Percentiles rank a stretch among this genome's conserved stretches.
These are phyloP conservation scores for Drosophila greeni DNA, from an alignment of 2,888 invertebrate genomes.

Conservation along the genomic window DNA sequence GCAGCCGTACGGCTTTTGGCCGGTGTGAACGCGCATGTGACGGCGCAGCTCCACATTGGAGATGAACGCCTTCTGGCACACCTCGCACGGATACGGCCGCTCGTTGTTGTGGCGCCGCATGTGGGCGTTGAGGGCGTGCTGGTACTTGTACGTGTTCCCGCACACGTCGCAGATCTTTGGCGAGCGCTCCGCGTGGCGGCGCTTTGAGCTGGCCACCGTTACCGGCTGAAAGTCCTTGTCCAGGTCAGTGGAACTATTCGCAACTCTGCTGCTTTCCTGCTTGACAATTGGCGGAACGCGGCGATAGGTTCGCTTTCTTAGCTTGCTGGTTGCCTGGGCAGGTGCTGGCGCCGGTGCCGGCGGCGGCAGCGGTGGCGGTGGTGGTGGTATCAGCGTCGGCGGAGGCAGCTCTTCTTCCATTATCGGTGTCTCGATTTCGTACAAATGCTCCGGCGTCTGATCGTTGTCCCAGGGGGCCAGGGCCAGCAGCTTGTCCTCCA, in stretches of 20 bases:
- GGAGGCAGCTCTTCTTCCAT: slow-evolving; percentile 15
- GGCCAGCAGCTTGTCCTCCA: not conserved
- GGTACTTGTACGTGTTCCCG: slow-evolving; percentile 78
- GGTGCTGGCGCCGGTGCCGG: not conserved
- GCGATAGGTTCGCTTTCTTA: slow-evolving; percentile 21
- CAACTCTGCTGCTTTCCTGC: not conserved
- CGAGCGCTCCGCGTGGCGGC: slow-evolving; percentile 41
- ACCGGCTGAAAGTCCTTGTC: not conserved
- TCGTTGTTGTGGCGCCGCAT: slow-evolving; percentile 78
- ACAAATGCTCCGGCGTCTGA: slow-evolving; percentile 26
- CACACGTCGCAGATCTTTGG: slow-evolving; percentile 78
- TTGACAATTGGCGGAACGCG: slow-evolving; percentile 19
- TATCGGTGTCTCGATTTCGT: slow-evolving; percentile 31
- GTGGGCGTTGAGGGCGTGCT: slow-evolving; percentile 77
- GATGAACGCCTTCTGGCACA: slow-evolving; percentile 78
- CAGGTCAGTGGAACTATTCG: not conserved
- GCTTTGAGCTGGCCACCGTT: not conserved
- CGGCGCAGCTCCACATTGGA: slow-evolving; percentile 78
- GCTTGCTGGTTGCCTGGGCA: not conserved
- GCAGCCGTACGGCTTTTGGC: slow-evolving; percentile 78
- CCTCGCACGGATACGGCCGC: slow-evolving; percentile 76
- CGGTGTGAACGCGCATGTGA: slow-evolving; percentile 79
- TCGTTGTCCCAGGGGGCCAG: slow-evolving; percentile 23
- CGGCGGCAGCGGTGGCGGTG: slow-evolving; percentile 1
- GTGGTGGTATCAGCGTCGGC: not conserved